These are phyloP conservation scores for Mus spretus DNA, from an alignment of 2,797 vertebrate genomes.

Conservation along the genomic window DNA sequence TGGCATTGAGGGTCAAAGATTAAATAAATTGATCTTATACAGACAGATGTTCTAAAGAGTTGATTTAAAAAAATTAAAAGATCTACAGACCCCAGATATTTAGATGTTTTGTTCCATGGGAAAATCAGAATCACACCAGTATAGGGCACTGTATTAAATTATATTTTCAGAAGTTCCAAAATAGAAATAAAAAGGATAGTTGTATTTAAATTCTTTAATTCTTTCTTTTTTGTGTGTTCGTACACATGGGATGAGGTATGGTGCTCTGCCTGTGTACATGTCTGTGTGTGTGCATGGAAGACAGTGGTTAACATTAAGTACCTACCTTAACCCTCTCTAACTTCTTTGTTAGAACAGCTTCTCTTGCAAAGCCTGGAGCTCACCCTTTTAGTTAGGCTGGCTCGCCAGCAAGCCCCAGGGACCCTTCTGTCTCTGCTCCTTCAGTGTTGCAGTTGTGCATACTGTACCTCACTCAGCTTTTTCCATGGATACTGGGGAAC, in stretches of 20 bases:
- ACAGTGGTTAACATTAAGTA: background rate
- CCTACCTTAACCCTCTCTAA: background rate
- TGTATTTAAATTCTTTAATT: conserved; percentile 43
- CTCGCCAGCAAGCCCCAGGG: background rate
- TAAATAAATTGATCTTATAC: conserved; percentile 67
- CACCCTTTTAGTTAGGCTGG: background rate
- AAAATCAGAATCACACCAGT: conserved; percentile 32
- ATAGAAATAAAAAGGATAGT: background rate
- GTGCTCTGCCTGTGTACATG: background rate
- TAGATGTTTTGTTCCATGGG: background rate
- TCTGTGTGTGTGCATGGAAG: background rate
- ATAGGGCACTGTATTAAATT: conserved; percentile 43
- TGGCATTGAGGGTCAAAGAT: conserved; percentile 35
- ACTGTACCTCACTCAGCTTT: background rate
- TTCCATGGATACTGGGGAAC: background rate
- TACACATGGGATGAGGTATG: background rate
- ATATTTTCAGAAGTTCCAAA: conserved; percentile 28
- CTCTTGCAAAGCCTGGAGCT: background rate
- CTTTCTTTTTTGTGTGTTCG: background rate
- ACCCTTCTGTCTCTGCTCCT: background rate
- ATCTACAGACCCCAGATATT: conserved; percentile 17
- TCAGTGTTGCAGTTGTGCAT: background rate
- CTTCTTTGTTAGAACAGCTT: background rate
- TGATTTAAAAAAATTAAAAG: conserved; percentile 72
- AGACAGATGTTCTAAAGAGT: conserved; percentile 55